These are phyloP conservation scores for Lycia hirtaria DNA, from an alignment of 2,888 invertebrate species.

Conservation along the genomic window DNA sequence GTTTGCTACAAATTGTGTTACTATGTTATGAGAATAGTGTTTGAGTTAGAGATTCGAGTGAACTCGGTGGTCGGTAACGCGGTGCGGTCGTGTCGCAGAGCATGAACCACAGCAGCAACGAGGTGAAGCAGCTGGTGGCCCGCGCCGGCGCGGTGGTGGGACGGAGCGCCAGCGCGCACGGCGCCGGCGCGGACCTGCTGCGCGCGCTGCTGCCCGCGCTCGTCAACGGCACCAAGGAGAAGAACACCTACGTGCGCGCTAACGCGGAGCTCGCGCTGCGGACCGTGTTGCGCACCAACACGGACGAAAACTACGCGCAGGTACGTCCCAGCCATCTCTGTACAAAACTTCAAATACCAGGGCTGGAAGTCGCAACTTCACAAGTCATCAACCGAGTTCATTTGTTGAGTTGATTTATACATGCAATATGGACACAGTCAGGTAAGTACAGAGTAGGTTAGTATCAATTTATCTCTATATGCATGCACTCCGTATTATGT, in stretches of 20 bases:
- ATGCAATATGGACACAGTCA: too few relatives aligned
- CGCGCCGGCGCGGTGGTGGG: constrained; percentile 92
- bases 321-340: constrained; percentile 69
- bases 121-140: constrained; percentile 96
- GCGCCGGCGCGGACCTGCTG: constrained; percentile 86
- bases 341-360: too few relatives aligned
- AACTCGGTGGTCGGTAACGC: too few relatives aligned
- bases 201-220: constrained; percentile 94
- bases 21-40: too few relatives aligned
- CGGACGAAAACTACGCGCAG: constrained; percentile 90
- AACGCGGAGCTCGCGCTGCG: constrained; percentile 97
- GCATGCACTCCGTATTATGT: too few relatives aligned
- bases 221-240: constrained; percentile 99
- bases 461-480: too few relatives aligned
- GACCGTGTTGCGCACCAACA: constrained; percentile 90
- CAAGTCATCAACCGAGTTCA: too few relatives aligned
- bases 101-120: constrained; percentile 97
- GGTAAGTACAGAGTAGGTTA: too few relatives aligned
- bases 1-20: too few relatives aligned
- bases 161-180: constrained; percentile 70
- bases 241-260: constrained; percentile 97
- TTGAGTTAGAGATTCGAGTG: too few relatives aligned
- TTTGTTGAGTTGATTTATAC: too few relatives aligned
- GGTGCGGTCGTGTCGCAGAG: constrained; percentile 83
- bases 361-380: too few relatives aligned